Evolutionary conservation across 2,113 vertebrate species (phyloP), one percentile per base, ranked within the genome.

Genomic region (Bucco capensis): DNA sequence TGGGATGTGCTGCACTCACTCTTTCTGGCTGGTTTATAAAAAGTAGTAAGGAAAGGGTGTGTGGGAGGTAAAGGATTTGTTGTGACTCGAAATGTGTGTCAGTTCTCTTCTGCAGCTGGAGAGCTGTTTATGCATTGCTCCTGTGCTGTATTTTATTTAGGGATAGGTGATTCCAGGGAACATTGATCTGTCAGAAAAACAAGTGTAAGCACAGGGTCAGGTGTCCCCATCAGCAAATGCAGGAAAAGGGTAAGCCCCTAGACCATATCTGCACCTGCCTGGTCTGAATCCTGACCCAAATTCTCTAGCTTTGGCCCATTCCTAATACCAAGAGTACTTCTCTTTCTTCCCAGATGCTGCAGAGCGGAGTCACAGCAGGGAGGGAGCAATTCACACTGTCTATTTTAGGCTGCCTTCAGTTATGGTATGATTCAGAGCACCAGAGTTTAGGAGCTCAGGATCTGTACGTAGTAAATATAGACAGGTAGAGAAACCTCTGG

Each of bases 341-440:
- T 77, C 47, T 73, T 93, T 85, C 60, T 78, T 93, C 64, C 71
- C 51, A 70, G 95, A 64, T 89, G 74, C 95, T 96, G 89, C 74
- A 89, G 83, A 81, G 82, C 82, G 64, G 86, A 95, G 71, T 62
- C 81, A 60, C 86, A 85, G 86, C 75, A 87, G 92, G 89, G 86
- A 88, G 37, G 84, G 82, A 91, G 78, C 71, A 79, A 57, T 91
- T 91, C 87, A 85, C 84, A 25, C 84, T 57, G 66, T 89, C 94
- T 96, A 92, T 96, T 94, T 95, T 91, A 42, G 84, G 86, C 81
- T 93, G 84, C 84, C 70, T 92, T 92, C 5, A 8, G 60, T 79
- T 89, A 8, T 37, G 66, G 77, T 82, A 16, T 94, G 93, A 96
- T 93, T 96, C 94, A 95, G 74, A 93, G 71, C 62, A 83, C 91